A percentile compares a stretch with the other conserved stretches of the same genome.
Evolutionary conservation across 1,140 invertebrate genomes (phyloP).

Genomic region (Agraylea sexmaculata): DNA sequence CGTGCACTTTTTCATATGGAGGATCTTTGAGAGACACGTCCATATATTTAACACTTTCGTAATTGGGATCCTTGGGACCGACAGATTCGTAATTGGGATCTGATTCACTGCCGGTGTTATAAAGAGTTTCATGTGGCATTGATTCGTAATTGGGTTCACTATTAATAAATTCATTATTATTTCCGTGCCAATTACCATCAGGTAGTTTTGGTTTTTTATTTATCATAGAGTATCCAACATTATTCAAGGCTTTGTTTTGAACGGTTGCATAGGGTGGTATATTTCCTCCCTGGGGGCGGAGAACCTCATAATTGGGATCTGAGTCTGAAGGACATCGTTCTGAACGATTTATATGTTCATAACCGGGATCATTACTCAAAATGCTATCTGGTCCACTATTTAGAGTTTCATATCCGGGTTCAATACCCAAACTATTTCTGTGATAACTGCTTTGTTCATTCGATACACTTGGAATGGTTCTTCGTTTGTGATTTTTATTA

Average conservation of each 20-base stretch:
- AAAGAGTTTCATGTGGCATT: slow-evolving; percentile 49
- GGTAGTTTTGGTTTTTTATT: slow-evolving; percentile 38
- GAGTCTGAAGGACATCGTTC: slow-evolving; percentile 45
- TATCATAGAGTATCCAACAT: slow-evolving; percentile 42
- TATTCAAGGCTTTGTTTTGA: slow-evolving; percentile 29
- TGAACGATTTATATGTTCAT: slow-evolving; percentile 42
- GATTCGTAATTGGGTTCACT: slow-evolving; percentile 54
- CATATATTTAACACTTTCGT: slow-evolving; percentile 44
- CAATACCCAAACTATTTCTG: slow-evolving; percentile 19
- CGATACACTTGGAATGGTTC: slow-evolving; percentile 14
- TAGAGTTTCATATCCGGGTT: slow-evolving; percentile 31
- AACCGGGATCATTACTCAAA: slow-evolving; percentile 47
- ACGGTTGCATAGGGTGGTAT: slow-evolving; percentile 39
- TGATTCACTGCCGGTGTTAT: slow-evolving; percentile 55
- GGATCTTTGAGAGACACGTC: slow-evolving; percentile 37
- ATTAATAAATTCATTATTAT: slow-evolving; percentile 32
- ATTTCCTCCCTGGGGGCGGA: slow-evolving; percentile 41
- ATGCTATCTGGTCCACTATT: slow-evolving; percentile 44
- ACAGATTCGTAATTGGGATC: slow-evolving; percentile 64
- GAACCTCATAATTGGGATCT: slow-evolving; percentile 61
- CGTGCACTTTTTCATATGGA: slow-evolving; percentile 40
- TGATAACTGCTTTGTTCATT: slow-evolving; percentile 13
- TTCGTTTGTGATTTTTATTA: slow-evolving; percentile 23
- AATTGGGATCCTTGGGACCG: slow-evolving; percentile 38
- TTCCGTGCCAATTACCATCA: slow-evolving; percentile 27